Conservation (phyloP, 2,888 invertebrate species). For the Oxyscelio sp. region DNA sequence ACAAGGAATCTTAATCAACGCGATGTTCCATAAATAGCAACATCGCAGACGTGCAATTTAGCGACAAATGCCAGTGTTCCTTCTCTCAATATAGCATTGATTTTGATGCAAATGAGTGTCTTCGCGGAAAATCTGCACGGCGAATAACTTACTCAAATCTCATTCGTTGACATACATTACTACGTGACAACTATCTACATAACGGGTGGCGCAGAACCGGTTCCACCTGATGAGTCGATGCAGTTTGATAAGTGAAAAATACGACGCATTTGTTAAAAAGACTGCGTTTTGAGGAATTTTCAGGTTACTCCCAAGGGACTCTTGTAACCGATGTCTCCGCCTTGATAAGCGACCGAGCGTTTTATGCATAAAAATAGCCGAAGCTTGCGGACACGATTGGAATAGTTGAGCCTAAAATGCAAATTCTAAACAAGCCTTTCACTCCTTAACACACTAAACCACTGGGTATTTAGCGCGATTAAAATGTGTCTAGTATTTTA, state of each 20-base stretch:
- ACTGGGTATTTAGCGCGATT: conserved; percentile 49
- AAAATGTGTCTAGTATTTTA: conserved; percentile 42
- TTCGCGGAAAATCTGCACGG: conserved; percentile 48
- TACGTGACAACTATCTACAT: conserved; percentile 33
- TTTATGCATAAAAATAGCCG: neutral
- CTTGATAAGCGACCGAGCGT: neutral
- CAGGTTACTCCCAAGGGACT: no score
- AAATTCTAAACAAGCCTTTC: conserved; percentile 58
- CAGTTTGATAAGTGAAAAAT: conserved; percentile 32
- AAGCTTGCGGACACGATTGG: conserved; percentile 5
- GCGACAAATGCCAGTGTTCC: conserved; percentile 27
- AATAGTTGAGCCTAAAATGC: conserved; percentile 52
- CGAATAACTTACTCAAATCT: conserved; percentile 51
- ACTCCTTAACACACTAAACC: conserved; percentile 64
- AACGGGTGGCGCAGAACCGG: conserved; percentile 45
- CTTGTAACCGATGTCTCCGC: no score
- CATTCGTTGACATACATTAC: conserved; percentile 59
- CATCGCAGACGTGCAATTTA: conserved; percentile 17
- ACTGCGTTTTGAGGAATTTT: no score
- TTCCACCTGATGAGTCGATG: conserved; percentile 45
- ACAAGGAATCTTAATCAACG: conserved; percentile 18
- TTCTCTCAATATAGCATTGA: conserved; percentile 29
- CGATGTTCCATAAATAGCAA: neutral
- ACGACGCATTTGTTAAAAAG: neutral
- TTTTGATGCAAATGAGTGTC: conserved; percentile 58